Evolutionary conservation across 2,113 vertebrate genomes (phyloP), one percentile per base, ranked within the genome.

Genomic region (Raja brachyura): DNA sequence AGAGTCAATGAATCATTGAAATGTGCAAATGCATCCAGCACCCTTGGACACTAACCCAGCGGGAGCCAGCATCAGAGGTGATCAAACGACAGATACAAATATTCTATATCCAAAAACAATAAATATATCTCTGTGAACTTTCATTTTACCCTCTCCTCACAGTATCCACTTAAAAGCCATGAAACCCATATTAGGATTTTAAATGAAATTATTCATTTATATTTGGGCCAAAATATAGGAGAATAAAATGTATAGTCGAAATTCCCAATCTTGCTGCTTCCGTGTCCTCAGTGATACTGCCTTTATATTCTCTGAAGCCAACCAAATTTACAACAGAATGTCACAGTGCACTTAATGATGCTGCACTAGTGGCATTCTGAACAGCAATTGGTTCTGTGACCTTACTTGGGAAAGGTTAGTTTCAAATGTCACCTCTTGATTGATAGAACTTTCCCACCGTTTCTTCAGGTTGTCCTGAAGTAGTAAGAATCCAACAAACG

Each of bases 381-480:
- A 63, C n/a, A n/a, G 59, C 59, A 88, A 88, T 88, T 88, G 83
- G 83, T 61, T 88, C 83, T 33, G 59, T 88, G 83, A 88, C 83
- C 59, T 88, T 66, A 66, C 28, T 88, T 61, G 28, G 59, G 59
- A 66, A 88, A 88, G 83, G 59, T 88, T 66, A 88, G 83, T 63
- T 88, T 88, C 83, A 31, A 88, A 88, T 88, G 59, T 88, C 83
- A 88, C 83, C 59, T 11, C 83, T 59, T 88, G 83, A 88, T 88
- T 88, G 83, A 88, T 31, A 66, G 59, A 88, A 88, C 59, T 88
- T 88, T 88, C 63, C 59, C 83, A 63, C 3, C n/a, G 28, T 88
- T 88, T 86, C 83, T 86, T 88, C 59, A 88, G 59, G 28, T 63
- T 31, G 56, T 31, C 83, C 59, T 88, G 28, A 88, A 88, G 83